These are phyloP conservation scores for Elysia chlorotica DNA, from an alignment of 1,140 invertebrate genomes.

Conservation along the genomic window DNA sequence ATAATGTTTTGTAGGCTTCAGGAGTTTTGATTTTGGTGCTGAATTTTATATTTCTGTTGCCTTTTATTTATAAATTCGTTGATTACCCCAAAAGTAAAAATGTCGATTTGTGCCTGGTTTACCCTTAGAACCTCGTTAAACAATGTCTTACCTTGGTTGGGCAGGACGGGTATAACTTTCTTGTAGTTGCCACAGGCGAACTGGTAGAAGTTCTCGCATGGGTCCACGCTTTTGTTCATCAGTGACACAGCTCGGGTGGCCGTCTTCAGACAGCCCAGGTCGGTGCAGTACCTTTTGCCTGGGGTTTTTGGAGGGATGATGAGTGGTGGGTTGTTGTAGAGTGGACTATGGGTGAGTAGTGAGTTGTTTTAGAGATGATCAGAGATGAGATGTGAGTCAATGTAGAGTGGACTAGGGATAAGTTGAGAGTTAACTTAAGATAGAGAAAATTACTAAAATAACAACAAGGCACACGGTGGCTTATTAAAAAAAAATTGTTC, in stretches of 20 bases:
- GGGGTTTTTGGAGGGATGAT: not conserved
- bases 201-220: slow-evolving; percentile 67
- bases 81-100: no score
- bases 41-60: no score
- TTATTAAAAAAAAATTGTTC: no score
- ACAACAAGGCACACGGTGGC: no score
- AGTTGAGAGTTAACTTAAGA: no score
- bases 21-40: no score
- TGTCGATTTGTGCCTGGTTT: no score
- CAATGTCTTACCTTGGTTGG: not conserved
- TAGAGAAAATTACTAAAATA: no score
- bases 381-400: not conserved
- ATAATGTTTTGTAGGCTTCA: no score
- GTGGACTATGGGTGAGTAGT: no score
- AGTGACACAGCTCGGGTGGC: slow-evolving; percentile 35
- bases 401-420: not conserved
- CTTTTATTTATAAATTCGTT: no score
- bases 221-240: slow-evolving; percentile 64
- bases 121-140: not conserved
- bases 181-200: slow-evolving; percentile 65
- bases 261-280: slow-evolving; percentile 39
- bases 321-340: not conserved
- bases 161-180: not conserved
- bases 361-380: not conserved
- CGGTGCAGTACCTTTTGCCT: slow-evolving; percentile 12